Evolutionary conservation across 1,140 invertebrate genomes (phyloP).

Genomic region (Telenomus remus): DNA sequence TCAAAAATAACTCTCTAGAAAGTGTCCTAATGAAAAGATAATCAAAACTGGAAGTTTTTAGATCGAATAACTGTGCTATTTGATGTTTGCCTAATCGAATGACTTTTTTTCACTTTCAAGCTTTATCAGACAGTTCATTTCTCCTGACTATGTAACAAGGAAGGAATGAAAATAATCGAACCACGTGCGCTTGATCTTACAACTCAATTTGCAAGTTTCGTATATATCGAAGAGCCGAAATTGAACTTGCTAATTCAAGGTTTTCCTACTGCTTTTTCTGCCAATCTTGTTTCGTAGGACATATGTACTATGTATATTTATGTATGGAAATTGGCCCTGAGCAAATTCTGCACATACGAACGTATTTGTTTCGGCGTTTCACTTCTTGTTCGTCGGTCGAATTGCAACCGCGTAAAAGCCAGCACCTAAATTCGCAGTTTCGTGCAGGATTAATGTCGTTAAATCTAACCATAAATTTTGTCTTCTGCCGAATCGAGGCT

Average conservation of each 20-base stretch:
- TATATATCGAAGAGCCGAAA: too few relatives aligned
- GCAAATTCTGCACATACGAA: constrained; percentile 34
- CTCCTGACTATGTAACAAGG: background rate
- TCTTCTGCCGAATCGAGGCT: constrained; percentile 54
- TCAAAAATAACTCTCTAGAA: background rate
- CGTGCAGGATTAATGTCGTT: constrained; percentile 58
- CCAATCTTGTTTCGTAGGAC: constrained; percentile 13
- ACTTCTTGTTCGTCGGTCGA: constrained; percentile 42
- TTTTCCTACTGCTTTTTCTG: constrained; percentile 5
- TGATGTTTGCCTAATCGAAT: background rate
- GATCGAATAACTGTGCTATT: background rate
- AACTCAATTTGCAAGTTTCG: background rate
- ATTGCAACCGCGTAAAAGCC: constrained; percentile 31
- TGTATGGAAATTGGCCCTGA: constrained; percentile 46
- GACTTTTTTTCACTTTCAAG: background rate
- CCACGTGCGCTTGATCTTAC: constrained; percentile 6
- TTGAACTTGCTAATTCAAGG: constrained; percentile 38
- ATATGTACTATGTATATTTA: constrained; percentile 47
- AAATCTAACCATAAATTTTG: constrained; percentile 65
- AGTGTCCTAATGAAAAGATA: background rate
- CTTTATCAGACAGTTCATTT: background rate
- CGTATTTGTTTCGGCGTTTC: constrained; percentile 51
- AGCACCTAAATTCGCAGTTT: constrained; percentile 31
- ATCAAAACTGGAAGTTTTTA: background rate
- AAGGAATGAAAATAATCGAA: background rate